Percentiles rank a stretch among this genome's conserved stretches.
These are phyloP conservation scores for Todus mexicanus DNA, from an alignment of 2,797 vertebrate genomes.

Conservation along the genomic window DNA sequence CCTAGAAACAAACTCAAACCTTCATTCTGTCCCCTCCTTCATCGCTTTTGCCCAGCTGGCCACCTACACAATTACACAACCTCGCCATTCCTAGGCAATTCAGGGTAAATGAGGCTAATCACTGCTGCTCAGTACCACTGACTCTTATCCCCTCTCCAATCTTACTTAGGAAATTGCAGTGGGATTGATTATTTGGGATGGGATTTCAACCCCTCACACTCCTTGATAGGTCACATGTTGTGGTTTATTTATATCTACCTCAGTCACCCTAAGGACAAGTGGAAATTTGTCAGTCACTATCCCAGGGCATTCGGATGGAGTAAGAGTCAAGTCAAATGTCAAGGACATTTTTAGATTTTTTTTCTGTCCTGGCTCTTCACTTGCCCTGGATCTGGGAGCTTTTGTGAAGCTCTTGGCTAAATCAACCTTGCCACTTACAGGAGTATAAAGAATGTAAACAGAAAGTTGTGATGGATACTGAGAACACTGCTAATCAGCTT, in stretches of 20 bases:
- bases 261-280: constrained; percentile 53
- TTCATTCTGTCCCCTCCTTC: background rate
- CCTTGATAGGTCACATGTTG: constrained; percentile 11
- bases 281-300: constrained; percentile 39
- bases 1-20: background rate
- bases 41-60: background rate
- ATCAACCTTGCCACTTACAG: background rate
- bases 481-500: background rate
- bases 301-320: background rate
- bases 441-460: background rate
- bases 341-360: background rate
- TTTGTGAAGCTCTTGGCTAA: background rate
- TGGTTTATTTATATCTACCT: constrained; percentile 52
- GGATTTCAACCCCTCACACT: constrained; percentile 55
- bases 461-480: background rate
- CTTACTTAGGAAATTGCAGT: constrained; percentile 48
- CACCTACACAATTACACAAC: background rate
- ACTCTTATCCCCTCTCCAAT: constrained; percentile 37
- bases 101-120: constrained; percentile 27
- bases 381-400: background rate
- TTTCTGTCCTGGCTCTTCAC: background rate
- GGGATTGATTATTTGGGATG: constrained; percentile 64
- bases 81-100: background rate
- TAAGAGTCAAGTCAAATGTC: background rate
- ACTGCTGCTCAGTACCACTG: constrained; percentile 20